Conservation (phyloP, 2,888 invertebrate species). For the Frankliniella intonsa region DNA sequence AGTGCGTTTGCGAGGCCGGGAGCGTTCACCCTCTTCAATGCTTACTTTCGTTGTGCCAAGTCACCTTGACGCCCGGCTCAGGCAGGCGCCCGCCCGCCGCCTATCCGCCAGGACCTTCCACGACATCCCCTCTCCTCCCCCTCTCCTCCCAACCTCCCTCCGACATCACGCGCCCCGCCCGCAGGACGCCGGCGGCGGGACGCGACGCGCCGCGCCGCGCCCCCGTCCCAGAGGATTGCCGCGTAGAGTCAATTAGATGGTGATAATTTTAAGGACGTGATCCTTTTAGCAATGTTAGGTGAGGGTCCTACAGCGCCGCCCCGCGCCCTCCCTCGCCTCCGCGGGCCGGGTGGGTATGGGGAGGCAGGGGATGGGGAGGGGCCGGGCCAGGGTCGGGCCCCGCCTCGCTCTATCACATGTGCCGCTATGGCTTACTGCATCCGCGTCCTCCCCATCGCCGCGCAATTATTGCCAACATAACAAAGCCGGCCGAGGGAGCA, state of each 20-base stretch:
- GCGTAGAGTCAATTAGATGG: conserved; percentile 16
- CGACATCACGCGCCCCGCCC: no score
- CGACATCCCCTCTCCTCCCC: no score
- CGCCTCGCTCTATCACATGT: no score
- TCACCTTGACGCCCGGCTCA: background rate
- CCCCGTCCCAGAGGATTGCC: conserved; percentile 1
- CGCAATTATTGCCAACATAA: no score
- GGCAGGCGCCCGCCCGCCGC: background rate
- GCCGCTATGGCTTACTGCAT: no score
- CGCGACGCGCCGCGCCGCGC: background rate
- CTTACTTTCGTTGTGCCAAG: background rate
- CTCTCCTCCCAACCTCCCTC: no score
- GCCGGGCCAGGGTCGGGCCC: background rate
- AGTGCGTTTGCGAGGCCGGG: background rate
- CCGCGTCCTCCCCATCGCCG: no score
- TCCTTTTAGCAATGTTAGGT: conserved; percentile 22
- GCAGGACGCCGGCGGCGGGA: background rate
- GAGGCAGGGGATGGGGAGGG: background rate
- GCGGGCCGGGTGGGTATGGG: background rate
- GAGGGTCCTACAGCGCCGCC: background rate
- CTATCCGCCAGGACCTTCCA: no score
- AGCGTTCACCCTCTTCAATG: background rate
- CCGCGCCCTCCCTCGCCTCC: background rate
- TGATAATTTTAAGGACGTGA: conserved; percentile 23
- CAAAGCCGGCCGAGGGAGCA: no score